These are phyloP conservation scores for Suncus etruscus DNA, from an alignment of 2,113 vertebrate genomes.

Conservation along the genomic window DNA sequence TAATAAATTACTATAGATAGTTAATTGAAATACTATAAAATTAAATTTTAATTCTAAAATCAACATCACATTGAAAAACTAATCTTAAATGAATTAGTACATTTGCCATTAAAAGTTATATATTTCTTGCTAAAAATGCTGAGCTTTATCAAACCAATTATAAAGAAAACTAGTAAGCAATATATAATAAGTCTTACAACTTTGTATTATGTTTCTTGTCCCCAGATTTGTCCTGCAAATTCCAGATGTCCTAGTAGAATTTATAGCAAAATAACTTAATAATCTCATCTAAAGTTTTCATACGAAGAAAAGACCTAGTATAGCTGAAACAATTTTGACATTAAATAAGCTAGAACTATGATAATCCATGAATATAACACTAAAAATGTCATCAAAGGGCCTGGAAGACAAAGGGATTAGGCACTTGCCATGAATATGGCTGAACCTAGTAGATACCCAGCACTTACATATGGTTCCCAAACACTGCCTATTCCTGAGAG, in stretches of 20 bases:
- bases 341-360: background rate
- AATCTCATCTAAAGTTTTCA: background rate
- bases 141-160: background rate
- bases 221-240: background rate
- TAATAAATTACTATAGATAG: background rate
- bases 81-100: background rate
- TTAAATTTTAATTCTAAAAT: background rate
- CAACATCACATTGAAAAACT: background rate
- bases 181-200: too few species aligned
- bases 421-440: too few species aligned
- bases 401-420: too few species aligned
- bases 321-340: constrained; percentile 1
- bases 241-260: background rate
- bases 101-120: background rate
- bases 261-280: constrained; percentile 8
- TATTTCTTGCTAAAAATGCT: background rate
- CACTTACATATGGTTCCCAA: too few species aligned
- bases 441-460: too few species aligned
- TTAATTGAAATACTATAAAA: background rate
- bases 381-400: too few species aligned
- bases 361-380: background rate
- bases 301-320: background rate
- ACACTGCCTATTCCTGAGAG: too few species aligned
- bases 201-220: background rate
- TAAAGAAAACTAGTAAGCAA: background rate